Base-by-base conservation (phyloP, 1,140 invertebrate genomes). In the Colletes latitarsis region DNA sequence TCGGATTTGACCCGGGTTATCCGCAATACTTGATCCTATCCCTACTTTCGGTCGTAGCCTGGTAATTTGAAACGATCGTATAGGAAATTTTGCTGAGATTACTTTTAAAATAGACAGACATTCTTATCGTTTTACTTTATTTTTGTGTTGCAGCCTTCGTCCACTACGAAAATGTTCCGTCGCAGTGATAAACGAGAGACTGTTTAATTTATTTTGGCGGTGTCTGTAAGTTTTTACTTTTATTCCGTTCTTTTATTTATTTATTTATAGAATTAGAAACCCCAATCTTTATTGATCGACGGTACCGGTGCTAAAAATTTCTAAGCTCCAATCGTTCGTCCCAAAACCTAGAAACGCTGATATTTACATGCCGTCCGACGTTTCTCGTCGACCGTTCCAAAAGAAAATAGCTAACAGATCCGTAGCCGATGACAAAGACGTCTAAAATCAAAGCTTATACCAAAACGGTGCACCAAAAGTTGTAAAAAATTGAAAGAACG, bases 341-440 rank as follows among this genome's bases (percentile, higher is more conserved):
- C 4, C 3, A n/a, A 41, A 58, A 69, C 74, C 43, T 46, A 76
- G 43, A 43, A 63, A 60, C 62, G 43, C 67, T 30, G 39, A 55
- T 72, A 64, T 55, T 60, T 60, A 72, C 49, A 60, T 78, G 72
- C 77, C 77, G 77, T 78, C 77, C 77, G 63, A 64, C n/a, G 64
- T 64, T 78, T 19, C 77, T 53, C 77, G 39, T 73, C 63, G 77
- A 78, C 30, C 60, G 39, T 62, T 39, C 21, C 21, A 21, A 39
- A 10, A 14, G 10, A 62, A 62, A 3, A 39, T 72, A 78, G 15
- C 30, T 49, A 41, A 17, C 14, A 39, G 71, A 49, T 53, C 57
- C 8, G 10, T 60, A 71, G 57, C 39, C 49, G 21, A 17, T 17
- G 55, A 9, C 15, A 30, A 43, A 57, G 57, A 43, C 57, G 73